phyloP scores from a whole-genome alignment of 64 coral and sea anemone species.

The Pocillopora damicornis region DNA sequence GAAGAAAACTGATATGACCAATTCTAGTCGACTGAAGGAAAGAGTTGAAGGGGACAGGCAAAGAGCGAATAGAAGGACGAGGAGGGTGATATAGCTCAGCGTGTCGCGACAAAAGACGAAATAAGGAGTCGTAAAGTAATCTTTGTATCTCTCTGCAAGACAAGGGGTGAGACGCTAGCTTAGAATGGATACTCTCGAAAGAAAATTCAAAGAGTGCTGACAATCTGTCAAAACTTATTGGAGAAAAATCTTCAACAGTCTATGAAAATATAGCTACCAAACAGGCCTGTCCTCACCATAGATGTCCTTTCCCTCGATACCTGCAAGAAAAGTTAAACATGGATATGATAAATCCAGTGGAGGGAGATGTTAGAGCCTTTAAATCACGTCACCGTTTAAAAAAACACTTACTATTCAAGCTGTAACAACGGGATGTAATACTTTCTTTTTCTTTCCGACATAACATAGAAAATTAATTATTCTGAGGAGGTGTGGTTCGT shows the following conservation, averaged over 20 bases:
- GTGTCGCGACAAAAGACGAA: conserved; percentile 44
- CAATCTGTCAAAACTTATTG: too few relatives aligned
- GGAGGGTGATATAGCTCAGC: conserved; percentile 26
- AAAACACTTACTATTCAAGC: too few relatives aligned
- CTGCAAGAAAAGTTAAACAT: background rate
- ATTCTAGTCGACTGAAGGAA: conserved; percentile 33
- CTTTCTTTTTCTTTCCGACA: too few relatives aligned
- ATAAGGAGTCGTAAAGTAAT: conserved; percentile 18
- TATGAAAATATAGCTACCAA: too few relatives aligned
- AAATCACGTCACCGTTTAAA: too few relatives aligned
- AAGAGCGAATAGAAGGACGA: conserved; percentile 34
- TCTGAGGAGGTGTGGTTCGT: too few relatives aligned
- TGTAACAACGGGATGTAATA: too few relatives aligned
- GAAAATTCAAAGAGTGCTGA: background rate
- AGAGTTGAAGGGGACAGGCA: conserved; percentile 30
- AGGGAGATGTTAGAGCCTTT: too few relatives aligned
- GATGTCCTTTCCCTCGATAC: background rate
- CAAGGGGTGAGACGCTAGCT: background rate
- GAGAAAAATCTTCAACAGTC: too few relatives aligned
- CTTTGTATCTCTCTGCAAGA: background rate
- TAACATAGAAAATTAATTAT: too few relatives aligned
- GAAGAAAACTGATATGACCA: conserved; percentile 19
- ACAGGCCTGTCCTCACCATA: background rate
- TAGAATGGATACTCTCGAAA: background rate
- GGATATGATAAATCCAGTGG: too few relatives aligned